Conservation (phyloP, 1,140 invertebrate genomes). For the Eupeodes corollae region DNA sequence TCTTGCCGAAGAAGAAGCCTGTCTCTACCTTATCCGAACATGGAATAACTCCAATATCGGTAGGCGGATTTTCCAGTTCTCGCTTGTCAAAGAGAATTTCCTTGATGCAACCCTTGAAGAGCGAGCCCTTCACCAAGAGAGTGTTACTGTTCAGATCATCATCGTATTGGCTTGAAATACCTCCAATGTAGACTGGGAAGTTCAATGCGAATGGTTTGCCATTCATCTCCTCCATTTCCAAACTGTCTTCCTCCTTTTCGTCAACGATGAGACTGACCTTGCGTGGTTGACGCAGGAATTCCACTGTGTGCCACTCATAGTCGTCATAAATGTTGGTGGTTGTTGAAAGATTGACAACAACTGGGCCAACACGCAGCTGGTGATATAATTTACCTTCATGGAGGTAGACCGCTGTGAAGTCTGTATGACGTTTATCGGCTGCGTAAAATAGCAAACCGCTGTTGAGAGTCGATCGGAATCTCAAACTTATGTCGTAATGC, state of each 20-base stretch:
- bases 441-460: slow-evolving; percentile 80
- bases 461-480: slow-evolving; percentile 64
- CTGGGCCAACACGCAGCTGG: slow-evolving; percentile 61
- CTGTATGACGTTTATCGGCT: slow-evolving; percentile 49
- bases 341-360: slow-evolving; percentile 46
- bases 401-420: slow-evolving; percentile 74
- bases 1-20: slow-evolving; percentile 79
- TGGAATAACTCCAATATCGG: slow-evolving; percentile 50
- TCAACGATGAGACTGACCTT: slow-evolving; percentile 49
- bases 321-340: slow-evolving; percentile 59
- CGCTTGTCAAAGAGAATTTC: slow-evolving; percentile 65
- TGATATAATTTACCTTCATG: slow-evolving; percentile 64
- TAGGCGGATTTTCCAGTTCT: slow-evolving; percentile 45
- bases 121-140: slow-evolving; percentile 20
- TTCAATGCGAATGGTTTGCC: slow-evolving; percentile 48
- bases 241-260: slow-evolving; percentile 41
- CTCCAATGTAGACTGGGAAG: slow-evolving; percentile 71
- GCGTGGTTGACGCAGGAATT: slow-evolving; percentile 45
- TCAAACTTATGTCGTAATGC: slow-evolving; percentile 63
- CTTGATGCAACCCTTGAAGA: slow-evolving; percentile 79
- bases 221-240: slow-evolving; percentile 39
- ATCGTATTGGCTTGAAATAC: slow-evolving; percentile 39
- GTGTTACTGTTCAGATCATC: slow-evolving; percentile 14
- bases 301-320: slow-evolving; percentile 73
- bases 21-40: slow-evolving; percentile 74